These are phyloP conservation scores for Tamias sibiricus DNA, from an alignment of 2,113 vertebrate genomes.

Conservation along the genomic window DNA sequence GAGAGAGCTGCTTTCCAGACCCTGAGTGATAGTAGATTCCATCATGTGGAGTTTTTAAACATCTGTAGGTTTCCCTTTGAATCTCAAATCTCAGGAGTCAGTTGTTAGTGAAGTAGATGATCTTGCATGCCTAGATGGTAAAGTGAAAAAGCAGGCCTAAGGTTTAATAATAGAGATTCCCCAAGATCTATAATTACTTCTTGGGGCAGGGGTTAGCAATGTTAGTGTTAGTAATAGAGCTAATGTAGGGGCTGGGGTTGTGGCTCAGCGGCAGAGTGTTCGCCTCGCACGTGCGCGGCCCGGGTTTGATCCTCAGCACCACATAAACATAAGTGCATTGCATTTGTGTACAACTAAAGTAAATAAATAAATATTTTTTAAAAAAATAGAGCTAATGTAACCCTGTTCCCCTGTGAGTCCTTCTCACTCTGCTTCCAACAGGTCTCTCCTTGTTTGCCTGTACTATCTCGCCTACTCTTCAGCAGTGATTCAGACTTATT, in stretches of 20 bases:
- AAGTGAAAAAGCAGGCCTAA: conserved; percentile 3
- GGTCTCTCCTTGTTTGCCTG: conserved; percentile 98
- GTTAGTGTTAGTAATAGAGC: neutral
- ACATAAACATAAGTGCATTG: too few species aligned
- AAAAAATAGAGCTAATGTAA: neutral
- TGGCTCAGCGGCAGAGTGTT: too few species aligned
- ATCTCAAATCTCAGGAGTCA: conserved; percentile 5
- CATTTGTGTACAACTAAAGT: too few species aligned
- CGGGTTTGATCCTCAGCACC: too few species aligned
- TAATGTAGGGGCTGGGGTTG: too few species aligned
- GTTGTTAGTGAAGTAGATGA: neutral
- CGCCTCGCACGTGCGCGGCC: too few species aligned
- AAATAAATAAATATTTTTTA: too few species aligned
- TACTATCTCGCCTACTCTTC: conserved; percentile 96
- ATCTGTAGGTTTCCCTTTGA: neutral
- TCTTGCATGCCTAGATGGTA: neutral
- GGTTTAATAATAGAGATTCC: neutral
- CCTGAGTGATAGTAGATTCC: neutral
- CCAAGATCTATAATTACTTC: neutral
- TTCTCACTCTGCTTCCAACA: conserved; percentile 79
- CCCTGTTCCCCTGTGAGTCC: neutral
- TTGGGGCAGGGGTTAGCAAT: neutral
- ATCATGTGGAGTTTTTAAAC: conserved; percentile 30
- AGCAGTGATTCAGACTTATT: conserved; percentile 98
- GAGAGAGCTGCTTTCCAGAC: conserved; percentile 48